phyloP scores from a whole-genome alignment of 2,113 vertebrate species.

The Tragelaphus strepsiceros region DNA sequence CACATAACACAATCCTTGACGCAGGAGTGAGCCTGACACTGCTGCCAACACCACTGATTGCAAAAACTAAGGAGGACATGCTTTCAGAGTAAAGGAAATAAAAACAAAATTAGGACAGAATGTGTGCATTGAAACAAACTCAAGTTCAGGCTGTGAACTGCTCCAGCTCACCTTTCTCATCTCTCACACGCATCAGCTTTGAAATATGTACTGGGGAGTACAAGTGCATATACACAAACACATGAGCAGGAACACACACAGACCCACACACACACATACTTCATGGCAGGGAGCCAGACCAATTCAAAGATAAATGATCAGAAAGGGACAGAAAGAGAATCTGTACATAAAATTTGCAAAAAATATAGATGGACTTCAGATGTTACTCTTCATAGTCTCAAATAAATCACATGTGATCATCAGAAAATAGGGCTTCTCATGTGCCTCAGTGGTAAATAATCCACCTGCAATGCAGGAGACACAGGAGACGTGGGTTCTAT shows the following conservation, averaged over 20 bases:
- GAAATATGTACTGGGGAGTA: background rate
- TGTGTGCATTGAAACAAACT: background rate
- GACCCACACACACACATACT: background rate
- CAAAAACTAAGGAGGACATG: background rate
- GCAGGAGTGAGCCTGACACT: background rate
- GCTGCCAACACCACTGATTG: background rate
- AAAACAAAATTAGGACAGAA: background rate
- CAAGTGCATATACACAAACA: background rate
- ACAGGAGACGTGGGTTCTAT: background rate
- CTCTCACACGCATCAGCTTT: background rate
- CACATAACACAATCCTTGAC: background rate
- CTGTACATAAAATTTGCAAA: background rate
- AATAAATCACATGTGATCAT: background rate
- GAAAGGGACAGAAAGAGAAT: background rate
- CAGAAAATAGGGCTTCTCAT: background rate
- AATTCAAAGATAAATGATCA: constrained; percentile 26
- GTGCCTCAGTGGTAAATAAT: background rate
- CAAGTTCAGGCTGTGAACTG: background rate
- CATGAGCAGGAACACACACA: background rate
- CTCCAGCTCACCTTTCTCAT: background rate
- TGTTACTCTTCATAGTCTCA: constrained; percentile 26
- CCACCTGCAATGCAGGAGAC: background rate
- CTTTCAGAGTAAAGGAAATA: background rate
- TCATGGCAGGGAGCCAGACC: background rate
- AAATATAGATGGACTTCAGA: background rate